Evolutionary conservation across 2,797 vertebrate species (phyloP).

Genomic region (Anomalospiza imberbis): DNA sequence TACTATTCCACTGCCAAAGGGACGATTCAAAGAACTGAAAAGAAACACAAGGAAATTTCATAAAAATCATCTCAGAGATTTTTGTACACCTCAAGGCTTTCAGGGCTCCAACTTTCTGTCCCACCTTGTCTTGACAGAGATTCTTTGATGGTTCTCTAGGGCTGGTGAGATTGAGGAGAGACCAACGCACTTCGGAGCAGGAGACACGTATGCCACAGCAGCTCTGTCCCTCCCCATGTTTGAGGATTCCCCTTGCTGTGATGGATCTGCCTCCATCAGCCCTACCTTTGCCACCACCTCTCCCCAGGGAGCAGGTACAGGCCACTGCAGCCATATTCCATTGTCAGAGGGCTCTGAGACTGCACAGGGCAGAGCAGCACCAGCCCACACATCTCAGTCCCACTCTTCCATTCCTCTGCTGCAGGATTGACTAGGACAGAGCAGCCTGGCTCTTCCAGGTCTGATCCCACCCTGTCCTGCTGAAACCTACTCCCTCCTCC

Average conservation of each 20-base stretch:
- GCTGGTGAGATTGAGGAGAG: background rate
- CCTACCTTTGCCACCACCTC: background rate
- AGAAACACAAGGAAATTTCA: background rate
- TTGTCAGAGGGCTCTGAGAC: background rate
- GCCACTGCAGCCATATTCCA: background rate
- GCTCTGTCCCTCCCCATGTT: background rate
- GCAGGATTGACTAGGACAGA: background rate
- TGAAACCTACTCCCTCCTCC: background rate
- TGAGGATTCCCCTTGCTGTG: background rate
- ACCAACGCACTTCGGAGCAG: background rate
- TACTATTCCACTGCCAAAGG: slow-evolving; percentile 93
- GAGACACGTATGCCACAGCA: rapidly evolving
- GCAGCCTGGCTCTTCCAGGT: background rate
- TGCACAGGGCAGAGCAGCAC: background rate
- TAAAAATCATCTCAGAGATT: background rate
- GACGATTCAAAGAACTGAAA: slow-evolving; percentile 91
- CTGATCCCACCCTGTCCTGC: background rate
- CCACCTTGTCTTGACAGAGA: background rate
- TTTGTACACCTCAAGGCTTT: background rate
- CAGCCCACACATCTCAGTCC: background rate
- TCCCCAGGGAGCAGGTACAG: background rate
- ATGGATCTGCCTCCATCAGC: background rate
- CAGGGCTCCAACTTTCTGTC: background rate
- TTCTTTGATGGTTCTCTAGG: background rate
- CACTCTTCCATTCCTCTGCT: background rate